Conservation (phyloP, 2,888 invertebrate species). For the Epirrhoe tristata region DNA sequence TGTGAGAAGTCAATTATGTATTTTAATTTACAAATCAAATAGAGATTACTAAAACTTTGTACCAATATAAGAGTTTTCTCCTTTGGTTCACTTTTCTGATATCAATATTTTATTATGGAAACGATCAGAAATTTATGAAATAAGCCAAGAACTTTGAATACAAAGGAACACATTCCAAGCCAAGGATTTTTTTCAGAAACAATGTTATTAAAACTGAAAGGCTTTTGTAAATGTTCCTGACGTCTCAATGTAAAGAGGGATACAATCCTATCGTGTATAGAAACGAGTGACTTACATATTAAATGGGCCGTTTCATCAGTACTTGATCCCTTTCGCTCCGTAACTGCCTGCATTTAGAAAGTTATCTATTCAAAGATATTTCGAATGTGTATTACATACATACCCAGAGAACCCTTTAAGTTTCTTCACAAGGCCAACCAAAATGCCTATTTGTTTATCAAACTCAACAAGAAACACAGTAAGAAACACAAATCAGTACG, state of each 20-base stretch:
- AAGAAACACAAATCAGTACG: conserved; percentile 30
- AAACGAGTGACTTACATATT: conserved; percentile 43
- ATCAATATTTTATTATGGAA: neutral
- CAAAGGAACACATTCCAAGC: conserved; percentile 8
- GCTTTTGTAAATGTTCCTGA: conserved; percentile 36
- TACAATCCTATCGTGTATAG: conserved; percentile 42
- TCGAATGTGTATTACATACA: conserved; percentile 27
- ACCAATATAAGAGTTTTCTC: too few relatives aligned
- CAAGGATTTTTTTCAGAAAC: conserved; percentile 24
- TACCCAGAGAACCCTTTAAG: conserved; percentile 29
- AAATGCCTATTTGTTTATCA: conserved; percentile 34
- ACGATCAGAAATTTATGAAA: neutral
- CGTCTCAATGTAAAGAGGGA: conserved; percentile 39
- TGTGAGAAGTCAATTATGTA: too few relatives aligned
- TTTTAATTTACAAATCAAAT: too few relatives aligned
- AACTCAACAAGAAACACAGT: conserved; percentile 28
- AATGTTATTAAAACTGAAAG: conserved; percentile 35
- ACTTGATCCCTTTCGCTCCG: conserved; percentile 43
- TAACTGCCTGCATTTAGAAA: conserved; percentile 36
- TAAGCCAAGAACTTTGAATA: conserved; percentile 4
- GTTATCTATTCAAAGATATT: conserved; percentile 39
- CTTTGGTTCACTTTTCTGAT: neutral
- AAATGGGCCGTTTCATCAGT: conserved; percentile 43
- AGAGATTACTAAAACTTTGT: too few relatives aligned
- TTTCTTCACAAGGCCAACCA: conserved; percentile 31